Evolutionary conservation across 2,888 invertebrate genomes (phyloP), one percentile per base, ranked within the genome.

Genomic region (Eupithecia subfuscata): DNA sequence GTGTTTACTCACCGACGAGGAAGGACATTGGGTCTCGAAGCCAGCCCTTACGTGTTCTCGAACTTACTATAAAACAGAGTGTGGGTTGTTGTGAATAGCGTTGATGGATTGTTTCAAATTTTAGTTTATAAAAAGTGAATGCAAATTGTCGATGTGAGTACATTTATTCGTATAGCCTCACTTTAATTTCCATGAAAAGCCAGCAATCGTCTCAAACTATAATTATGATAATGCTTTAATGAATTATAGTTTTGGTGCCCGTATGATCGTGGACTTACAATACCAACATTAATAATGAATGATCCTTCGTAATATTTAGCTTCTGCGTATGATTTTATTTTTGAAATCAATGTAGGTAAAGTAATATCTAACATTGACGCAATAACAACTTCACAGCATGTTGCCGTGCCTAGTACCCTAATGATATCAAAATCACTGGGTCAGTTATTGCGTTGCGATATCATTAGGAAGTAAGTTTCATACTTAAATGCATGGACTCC

Each of bases 1-100:
- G 85, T 78, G 82, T 86, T 83, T 83, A 69, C 80, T 79, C 84
- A 81, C 80, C 82, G 84, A 74, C 79, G 85, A 73, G 86, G 75
- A 69, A 74, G 81, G 83, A 77, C 71, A 75, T 73, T 70, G 40
- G 37, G 43, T 69, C 37, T 14, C 34, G 67, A 69, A 65, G 5
- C 25, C 22, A 68, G 40, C 37, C 67, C 56, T 73, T 70, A 71
- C 63, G 73, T 73, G 71, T 60, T 73, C 73, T 73, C 52, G 67
- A 70, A 74, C n/a, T 68, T 40, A 43, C 22, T 30, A 40, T 71
- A 18, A 11, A n/a, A 37, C 4, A 40, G n/a, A 11, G n/a, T 67
- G 65, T 65, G 18, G 65, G 18, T 25, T 63, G 16, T 63, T 64
- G 64, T 64, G 30, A 16, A 16, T 60, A 2, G 30, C 34, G 30